Base-by-base conservation (phyloP, 2,113 vertebrate species). In the Micronycteris hirsuta region DNA sequence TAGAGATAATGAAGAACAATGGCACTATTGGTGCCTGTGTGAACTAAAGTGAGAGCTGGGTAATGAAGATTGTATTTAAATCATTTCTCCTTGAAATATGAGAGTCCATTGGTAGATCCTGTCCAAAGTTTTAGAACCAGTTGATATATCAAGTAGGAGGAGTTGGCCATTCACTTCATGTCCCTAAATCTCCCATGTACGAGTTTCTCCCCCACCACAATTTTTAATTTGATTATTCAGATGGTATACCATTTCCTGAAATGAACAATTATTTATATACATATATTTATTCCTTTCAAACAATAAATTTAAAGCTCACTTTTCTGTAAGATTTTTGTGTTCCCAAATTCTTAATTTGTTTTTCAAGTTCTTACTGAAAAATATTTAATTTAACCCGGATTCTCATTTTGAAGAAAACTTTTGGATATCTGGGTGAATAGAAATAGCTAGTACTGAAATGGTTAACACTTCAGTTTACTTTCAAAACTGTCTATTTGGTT, bases 311-410 rank as follows among this genome's bases (percentile, higher is more conserved):
- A 85, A 94, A 91, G 26, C 33, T 76, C 16, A 47, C 28, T 77
- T 93, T 92, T 95, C n/a, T 96, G 22, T 83, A 86, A 89, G 73
- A 89, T 73, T 93, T 95, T 77, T 92, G 54, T 88, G 31, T 94
- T 95, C 33, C 45, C 70, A 4, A 77, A 61, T 87, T 86, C 68
- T 61, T 74, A 88, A 68, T 68, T 93, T 81, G 45, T 92, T 93
- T 92, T 91, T 54, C 58, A 89, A 17, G 20, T 91, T 96, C n/a
- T 92, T 56, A 88, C 6, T 95, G 77, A 85, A 94, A 96, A 91
- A 58, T 87, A 47, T 19, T 74, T 13, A 45, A 22, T 45, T 92
- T 88, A 89, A 63, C 58, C 19, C 43, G 14, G 54, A 81, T 93
- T 94, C 81, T 86, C 36, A 82, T 90, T 90, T 89, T 95, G 85